These are phyloP conservation scores for Pelusios castaneus DNA, from an alignment of 2,113 vertebrate species.

Conservation along the genomic window DNA sequence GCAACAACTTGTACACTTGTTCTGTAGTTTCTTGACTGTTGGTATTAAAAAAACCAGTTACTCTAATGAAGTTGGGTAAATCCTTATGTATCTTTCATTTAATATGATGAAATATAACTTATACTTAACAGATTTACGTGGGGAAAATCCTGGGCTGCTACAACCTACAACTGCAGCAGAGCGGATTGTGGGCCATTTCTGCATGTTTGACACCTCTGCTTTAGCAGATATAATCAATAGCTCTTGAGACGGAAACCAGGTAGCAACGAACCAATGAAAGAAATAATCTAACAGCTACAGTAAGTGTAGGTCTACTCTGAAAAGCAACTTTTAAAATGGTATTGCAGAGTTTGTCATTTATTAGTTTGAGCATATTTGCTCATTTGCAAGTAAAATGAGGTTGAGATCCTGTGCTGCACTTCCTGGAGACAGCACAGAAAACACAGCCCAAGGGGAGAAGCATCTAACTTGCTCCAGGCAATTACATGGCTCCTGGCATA, in stretches of 20 bases:
- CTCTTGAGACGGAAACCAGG: not conserved
- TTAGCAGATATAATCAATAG: not conserved
- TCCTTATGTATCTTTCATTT: too few species aligned
- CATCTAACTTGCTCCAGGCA: not conserved
- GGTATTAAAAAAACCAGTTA: too few species aligned
- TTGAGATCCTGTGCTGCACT: not conserved
- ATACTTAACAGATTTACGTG: too few species aligned
- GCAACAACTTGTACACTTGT: too few species aligned
- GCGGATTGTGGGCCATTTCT: too few species aligned
- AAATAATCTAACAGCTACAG: not conserved
- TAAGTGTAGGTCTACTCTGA: not conserved
- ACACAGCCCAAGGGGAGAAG: not conserved
- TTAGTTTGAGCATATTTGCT: not conserved
- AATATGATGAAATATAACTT: too few species aligned
- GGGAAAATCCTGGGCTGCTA: too few species aligned
- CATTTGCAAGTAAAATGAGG: not conserved
- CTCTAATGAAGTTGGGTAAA: too few species aligned
- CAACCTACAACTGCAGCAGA: too few species aligned
- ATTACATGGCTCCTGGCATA: not conserved
- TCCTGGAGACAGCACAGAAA: not conserved
- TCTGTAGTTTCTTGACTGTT: too few species aligned
- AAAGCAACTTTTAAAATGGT: not conserved
- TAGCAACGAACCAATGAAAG: not conserved
- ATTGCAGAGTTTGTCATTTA: not conserved
- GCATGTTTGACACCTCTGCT: too few species aligned